Evolutionary conservation across 2,113 vertebrate species (phyloP), one percentile per base, ranked within the genome.

Genomic region (Grus americana): DNA sequence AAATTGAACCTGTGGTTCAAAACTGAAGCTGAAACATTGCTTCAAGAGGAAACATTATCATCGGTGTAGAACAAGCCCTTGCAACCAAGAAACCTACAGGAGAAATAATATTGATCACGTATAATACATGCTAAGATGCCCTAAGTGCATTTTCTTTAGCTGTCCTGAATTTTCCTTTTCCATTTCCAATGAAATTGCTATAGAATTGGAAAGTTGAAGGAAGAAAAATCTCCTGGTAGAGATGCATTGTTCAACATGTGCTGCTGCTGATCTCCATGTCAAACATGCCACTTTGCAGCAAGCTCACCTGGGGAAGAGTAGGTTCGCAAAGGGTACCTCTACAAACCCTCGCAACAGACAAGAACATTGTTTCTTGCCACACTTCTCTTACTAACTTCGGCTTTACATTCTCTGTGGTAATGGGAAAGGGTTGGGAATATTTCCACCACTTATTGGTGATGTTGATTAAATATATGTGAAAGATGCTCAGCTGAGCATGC

Each of bases 401-500:
- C 84, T 95, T 92, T 93, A 66, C 20, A 12, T 86, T 87, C 57
- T 68, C 18, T 71, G 62, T 63, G 29, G 30, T 88, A 72, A 57
- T 47, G 44, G 17, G 30, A 63, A 81, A 85, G 49, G 34, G 12
- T 38, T 61, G 19, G n/a, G 13, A 86, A 52, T 75, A 76, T 81
- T 86, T 81, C 61, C 12, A 5, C 19, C 6, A 3, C 82, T 86
- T 62, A 44, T 23, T 65, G 16, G 32, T 93, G 72, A 29, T 78
- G 50, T 73, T 79, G 58, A 44, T 93, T 75, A 85, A 93, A 93
- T 67, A 38, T 75, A 54, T 59, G 42, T 75, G 57, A 75, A 89
- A 36, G 80, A 61, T 72, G 59, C 68, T 94, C 92, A 88, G 62
- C 86, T 91, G 86, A 89, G 86, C 84, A 84, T 93, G 76, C 78